Percentiles rank a stretch among this genome's conserved stretches.
Conservation (phyloP, 1,140 invertebrate genomes). For the Latrodectus geometricus region DNA sequence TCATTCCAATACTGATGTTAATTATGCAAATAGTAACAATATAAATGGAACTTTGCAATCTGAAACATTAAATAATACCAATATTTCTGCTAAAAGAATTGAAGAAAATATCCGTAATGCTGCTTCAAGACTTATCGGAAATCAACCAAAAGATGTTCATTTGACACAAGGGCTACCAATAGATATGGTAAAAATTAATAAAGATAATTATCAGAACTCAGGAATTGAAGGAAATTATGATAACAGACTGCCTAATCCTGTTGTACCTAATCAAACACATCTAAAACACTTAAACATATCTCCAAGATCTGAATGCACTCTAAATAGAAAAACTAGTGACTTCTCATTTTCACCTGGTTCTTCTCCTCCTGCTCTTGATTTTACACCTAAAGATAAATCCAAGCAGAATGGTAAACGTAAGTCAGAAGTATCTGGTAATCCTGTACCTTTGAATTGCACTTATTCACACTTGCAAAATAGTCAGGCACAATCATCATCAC, state of each 20-base stretch:
- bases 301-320: constrained; percentile 41
- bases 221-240: constrained; percentile 11
- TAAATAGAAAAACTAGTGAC: constrained; percentile 24
- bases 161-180: constrained; percentile 44
- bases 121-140: constrained; percentile 5
- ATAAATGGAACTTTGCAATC: constrained; percentile 18
- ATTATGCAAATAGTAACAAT: constrained; percentile 2
- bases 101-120: constrained; percentile 22
- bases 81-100: constrained; percentile 32
- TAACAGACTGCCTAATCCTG: neutral
- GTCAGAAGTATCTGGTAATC: constrained; percentile 9
- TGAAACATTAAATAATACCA: constrained; percentile 11
- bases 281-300: constrained; percentile 22
- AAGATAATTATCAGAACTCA: constrained; percentile 28
- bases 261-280: constrained; percentile 3
- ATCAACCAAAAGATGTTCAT: constrained; percentile 22
- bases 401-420: constrained; percentile 36
- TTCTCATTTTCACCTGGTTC: constrained; percentile 34
- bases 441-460: constrained; percentile 45
- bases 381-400: constrained; percentile 42
- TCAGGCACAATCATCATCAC: constrained; percentile 30
- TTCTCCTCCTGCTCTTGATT: constrained; percentile 44
- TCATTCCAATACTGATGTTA: constrained; percentile 33
- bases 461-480: constrained; percentile 51
- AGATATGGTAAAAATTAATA: constrained; percentile 54